Evolutionary conservation across 2,888 invertebrate genomes (phyloP).

Genomic region (Ophion slaviceki): DNA sequence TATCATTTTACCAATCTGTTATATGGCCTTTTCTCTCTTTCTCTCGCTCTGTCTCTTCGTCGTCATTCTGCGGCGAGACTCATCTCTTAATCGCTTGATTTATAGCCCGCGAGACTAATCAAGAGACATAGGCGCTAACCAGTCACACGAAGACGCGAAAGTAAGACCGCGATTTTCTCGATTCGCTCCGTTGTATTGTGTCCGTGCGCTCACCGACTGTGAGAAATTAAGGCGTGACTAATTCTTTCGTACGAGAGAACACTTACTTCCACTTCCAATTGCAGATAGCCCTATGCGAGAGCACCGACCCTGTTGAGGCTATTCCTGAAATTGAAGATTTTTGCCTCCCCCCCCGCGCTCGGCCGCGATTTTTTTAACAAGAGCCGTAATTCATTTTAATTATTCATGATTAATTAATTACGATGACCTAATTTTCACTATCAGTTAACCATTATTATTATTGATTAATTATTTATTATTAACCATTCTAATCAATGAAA

Average conservation of each 20-base stretch:
- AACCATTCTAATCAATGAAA: too few species aligned
- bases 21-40: background rate
- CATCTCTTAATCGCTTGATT: slow-evolving; percentile 64
- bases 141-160: background rate
- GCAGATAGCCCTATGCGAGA: slow-evolving; percentile 8
- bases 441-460: too few species aligned
- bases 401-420: too few species aligned
- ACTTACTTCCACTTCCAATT: slow-evolving; percentile 2
- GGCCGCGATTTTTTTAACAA: too few species aligned
- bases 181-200: slow-evolving; percentile 10
- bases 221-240: slow-evolving; percentile 42
- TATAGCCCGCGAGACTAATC: slow-evolving; percentile 55
- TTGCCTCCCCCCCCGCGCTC: background rate
- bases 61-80: slow-evolving; percentile 38
- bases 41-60: background rate
- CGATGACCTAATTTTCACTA: too few species aligned
- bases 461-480: too few species aligned
- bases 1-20: slow-evolving; percentile 54
- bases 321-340: slow-evolving; percentile 18
- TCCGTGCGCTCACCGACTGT: background rate
- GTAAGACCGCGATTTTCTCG: slow-evolving; percentile 29
- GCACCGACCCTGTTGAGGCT: background rate
- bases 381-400: too few species aligned
- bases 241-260: slow-evolving; percentile 11
- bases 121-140: slow-evolving; percentile 44